These are phyloP conservation scores for Muraenolepis orangiensis DNA, from an alignment of 2,797 vertebrate genomes.

Conservation along the genomic window DNA sequence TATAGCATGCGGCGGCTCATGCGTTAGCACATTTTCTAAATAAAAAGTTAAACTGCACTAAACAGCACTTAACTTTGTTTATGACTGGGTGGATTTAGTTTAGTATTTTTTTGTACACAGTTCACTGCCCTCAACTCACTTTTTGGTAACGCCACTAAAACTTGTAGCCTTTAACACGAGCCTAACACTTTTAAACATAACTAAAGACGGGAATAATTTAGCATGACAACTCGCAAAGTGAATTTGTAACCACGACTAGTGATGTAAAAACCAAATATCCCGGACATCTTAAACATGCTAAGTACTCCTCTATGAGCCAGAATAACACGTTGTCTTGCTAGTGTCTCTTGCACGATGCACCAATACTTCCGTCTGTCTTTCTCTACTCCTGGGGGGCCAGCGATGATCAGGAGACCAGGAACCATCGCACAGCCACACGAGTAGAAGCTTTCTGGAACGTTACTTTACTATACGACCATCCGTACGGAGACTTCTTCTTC, in stretches of 20 bases:
- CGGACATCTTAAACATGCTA: neutral
- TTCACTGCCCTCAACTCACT: neutral
- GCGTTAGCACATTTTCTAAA: neutral
- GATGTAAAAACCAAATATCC: neutral
- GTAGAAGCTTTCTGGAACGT: neutral
- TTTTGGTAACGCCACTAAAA: slow-evolving; percentile 9
- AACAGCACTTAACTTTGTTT: neutral
- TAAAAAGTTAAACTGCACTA: neutral
- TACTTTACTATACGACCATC: neutral
- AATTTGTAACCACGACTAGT: neutral
- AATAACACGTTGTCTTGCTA: neutral
- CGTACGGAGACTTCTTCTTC: neutral
- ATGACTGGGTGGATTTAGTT: neutral
- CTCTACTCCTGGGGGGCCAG: slow-evolving; percentile 13
- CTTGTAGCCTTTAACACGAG: neutral
- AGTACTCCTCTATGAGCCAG: neutral
- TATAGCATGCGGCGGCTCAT: neutral
- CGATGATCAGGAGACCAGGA: slow-evolving; percentile 9
- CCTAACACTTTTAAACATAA: slow-evolving; percentile 4
- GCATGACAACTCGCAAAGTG: neutral
- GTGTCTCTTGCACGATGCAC: slow-evolving; percentile 43
- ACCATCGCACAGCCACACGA: neutral
- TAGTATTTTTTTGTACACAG: neutral
- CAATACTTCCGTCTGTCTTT: slow-evolving; percentile 6
- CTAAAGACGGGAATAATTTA: neutral